These are phyloP conservation scores for Limnephilus rhombicus DNA, from an alignment of 2,888 invertebrate genomes.

Conservation along the genomic window DNA sequence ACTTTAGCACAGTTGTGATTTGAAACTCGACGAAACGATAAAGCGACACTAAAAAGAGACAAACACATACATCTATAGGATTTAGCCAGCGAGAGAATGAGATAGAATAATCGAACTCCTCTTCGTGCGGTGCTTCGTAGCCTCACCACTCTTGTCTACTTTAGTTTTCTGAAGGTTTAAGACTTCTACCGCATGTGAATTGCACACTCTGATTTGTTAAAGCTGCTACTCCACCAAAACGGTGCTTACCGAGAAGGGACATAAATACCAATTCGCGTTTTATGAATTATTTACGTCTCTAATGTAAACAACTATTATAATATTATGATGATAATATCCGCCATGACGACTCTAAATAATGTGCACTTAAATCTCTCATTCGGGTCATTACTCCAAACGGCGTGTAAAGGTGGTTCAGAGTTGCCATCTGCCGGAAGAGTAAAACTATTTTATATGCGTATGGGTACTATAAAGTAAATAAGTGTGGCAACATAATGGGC, in stretches of 20 bases:
- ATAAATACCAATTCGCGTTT: background rate
- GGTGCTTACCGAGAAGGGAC: background rate
- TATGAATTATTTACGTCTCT: background rate
- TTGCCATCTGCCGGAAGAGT: constrained; percentile 44
- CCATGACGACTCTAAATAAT: background rate
- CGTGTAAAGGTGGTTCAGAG: constrained; percentile 3
- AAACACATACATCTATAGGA: too few species aligned
- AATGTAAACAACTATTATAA: background rate
- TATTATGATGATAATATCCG: background rate
- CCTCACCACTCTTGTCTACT: too few species aligned
- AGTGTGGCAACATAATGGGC: constrained; percentile 48
- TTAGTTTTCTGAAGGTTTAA: too few species aligned
- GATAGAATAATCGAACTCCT: too few species aligned
- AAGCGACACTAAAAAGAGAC: too few species aligned
- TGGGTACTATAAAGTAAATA: constrained; percentile 32
- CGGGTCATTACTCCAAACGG: constrained; percentile 14
- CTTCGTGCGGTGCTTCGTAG: too few species aligned
- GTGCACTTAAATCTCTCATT: constrained; percentile 20
- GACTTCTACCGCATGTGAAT: too few species aligned
- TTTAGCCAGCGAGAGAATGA: too few species aligned
- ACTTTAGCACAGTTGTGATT: too few species aligned
- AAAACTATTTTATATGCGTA: constrained; percentile 37
- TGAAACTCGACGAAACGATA: too few species aligned
- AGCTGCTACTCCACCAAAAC: background rate
- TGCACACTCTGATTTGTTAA: background rate